These are phyloP conservation scores for Paraescarpia echinospica DNA, from an alignment of 1,140 invertebrate genomes.

Conservation along the genomic window DNA sequence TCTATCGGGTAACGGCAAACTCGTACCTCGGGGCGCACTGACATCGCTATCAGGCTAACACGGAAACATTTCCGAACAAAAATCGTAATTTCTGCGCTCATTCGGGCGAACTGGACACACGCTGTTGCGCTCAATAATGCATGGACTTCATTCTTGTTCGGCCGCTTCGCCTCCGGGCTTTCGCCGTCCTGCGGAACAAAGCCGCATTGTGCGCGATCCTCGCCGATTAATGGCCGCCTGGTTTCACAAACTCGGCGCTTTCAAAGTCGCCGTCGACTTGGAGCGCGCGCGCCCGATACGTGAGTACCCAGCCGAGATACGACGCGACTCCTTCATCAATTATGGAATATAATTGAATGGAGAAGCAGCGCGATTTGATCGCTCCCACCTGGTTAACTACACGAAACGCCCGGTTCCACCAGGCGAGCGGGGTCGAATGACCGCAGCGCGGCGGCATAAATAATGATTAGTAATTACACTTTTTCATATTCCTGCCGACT, in stretches of 20 bases:
- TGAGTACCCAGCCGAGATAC: not conserved
- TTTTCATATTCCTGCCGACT: not conserved
- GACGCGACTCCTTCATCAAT: not conserved
- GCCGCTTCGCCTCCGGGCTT: not conserved
- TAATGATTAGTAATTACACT: not conserved
- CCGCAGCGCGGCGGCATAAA: not conserved
- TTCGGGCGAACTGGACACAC: not conserved
- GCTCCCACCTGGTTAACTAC: not conserved
- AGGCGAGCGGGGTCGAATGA: not conserved
- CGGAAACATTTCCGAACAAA: not conserved
- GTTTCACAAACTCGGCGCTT: not conserved
- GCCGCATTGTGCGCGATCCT: not conserved
- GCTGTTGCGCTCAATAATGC: not conserved
- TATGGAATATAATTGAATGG: constrained; percentile 6
- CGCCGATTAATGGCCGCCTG: not conserved
- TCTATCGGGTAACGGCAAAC: not conserved
- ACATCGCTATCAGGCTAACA: not conserved
- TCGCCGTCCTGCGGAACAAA: not conserved
- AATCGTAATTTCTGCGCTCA: not conserved
- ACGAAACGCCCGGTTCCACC: not conserved
- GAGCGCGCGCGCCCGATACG: not conserved
- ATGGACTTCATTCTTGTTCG: not conserved
- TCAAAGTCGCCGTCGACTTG: not conserved
- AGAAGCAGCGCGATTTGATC: not conserved
- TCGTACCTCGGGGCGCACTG: not conserved